Conservation (phyloP, 1,140 invertebrate species). For the Hycleus cichorii region DNA sequence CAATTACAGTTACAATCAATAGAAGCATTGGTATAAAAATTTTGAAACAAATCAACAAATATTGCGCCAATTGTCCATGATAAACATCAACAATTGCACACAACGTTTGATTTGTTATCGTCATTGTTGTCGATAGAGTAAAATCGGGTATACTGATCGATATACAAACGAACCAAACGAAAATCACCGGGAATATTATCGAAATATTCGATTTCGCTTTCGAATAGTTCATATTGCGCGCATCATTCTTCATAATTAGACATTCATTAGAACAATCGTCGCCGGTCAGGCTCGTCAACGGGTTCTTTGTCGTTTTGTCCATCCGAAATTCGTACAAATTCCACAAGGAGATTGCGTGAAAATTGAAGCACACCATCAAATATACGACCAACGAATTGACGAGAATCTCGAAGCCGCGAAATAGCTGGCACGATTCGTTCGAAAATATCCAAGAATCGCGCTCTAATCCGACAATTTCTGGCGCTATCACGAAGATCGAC, state of each 20-base stretch:
- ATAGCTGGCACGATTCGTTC: constrained; percentile 41
- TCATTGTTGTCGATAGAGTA: constrained; percentile 30
- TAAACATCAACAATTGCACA: constrained; percentile 31
- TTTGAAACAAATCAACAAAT: constrained; percentile 30
- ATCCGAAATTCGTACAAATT: constrained; percentile 39
- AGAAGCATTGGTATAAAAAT: constrained; percentile 27
- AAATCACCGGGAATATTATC: constrained; percentile 44
- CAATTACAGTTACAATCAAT: constrained; percentile 24
- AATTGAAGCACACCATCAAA: constrained; percentile 44
- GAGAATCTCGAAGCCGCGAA: constrained; percentile 46
- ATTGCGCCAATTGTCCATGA: constrained; percentile 29
- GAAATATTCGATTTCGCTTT: constrained; percentile 39
- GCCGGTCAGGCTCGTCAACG: constrained; percentile 29
- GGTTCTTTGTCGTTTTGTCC: constrained; percentile 38
- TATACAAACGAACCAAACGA: constrained; percentile 47
- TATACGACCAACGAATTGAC: constrained; percentile 46
- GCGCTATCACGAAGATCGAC: constrained; percentile 39
- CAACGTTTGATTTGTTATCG: constrained; percentile 26
- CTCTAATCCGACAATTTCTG: constrained; percentile 46
- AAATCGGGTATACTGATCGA: constrained; percentile 51
- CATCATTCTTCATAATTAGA: constrained; percentile 35
- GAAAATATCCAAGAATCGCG: constrained; percentile 45
- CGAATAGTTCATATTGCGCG: constrained; percentile 44
- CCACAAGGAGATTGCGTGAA: constrained; percentile 48
- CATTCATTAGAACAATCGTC: constrained; percentile 46